Conservation (phyloP, 1,140 invertebrate species). For the Condylostylus longicornis region DNA sequence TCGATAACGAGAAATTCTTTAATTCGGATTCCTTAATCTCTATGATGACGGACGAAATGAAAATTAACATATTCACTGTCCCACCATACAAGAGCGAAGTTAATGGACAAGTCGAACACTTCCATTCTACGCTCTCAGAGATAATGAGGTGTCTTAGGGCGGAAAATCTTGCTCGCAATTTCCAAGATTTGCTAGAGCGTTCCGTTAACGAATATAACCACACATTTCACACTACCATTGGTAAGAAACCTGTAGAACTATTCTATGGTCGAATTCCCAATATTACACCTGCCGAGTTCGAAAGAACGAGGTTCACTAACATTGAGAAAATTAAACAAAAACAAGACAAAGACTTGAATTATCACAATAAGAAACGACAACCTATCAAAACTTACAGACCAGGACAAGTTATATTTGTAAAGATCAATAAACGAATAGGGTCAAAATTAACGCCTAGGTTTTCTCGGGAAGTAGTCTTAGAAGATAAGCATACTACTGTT, state of each 20-base stretch:
- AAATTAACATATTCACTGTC: conserved; percentile 5
- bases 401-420: conserved; percentile 5
- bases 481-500: background rate
- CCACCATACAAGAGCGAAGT: conserved; percentile 5
- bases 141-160: conserved; percentile 4
- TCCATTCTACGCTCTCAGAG: conserved; percentile 8
- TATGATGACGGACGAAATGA: conserved; percentile 8
- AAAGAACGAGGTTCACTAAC: too few species aligned
- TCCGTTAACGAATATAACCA: conserved; percentile 5
- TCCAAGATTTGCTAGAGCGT: conserved; percentile 5
- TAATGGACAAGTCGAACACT: conserved; percentile 7
- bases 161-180: too few species aligned
- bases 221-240: conserved; percentile 3
- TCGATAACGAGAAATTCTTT: conserved; percentile 8
- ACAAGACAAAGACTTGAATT: conserved; percentile 4
- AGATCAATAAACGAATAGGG: conserved; percentile 6
- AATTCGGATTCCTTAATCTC: conserved; percentile 9
- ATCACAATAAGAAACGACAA: conserved; percentile 3
- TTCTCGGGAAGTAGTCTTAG: conserved; percentile 2
- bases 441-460: conserved; percentile 5
- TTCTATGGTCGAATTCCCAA: too few species aligned
- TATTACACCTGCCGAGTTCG: too few species aligned
- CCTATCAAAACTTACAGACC: background rate
- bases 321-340: conserved; percentile 1
- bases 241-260: background rate